phyloP scores from a whole-genome alignment of 2,888 invertebrate genomes.

The Stenodera caucasica region DNA sequence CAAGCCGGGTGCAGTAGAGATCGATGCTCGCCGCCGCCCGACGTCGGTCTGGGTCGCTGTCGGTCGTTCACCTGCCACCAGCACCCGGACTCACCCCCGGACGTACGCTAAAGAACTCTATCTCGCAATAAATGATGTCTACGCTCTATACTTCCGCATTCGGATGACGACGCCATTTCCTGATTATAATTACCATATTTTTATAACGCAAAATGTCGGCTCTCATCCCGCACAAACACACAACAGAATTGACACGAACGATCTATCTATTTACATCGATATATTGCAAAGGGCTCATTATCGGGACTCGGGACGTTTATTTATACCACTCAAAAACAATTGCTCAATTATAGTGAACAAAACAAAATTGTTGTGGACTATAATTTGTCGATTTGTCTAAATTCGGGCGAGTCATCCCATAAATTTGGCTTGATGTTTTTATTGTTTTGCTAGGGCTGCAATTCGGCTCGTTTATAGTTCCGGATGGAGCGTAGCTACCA shows the following conservation, averaged over 20 bases:
- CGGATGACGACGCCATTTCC: conserved; percentile 20
- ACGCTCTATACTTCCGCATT: conserved; percentile 33
- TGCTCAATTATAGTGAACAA: too few relatives aligned
- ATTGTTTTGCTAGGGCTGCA: neutral
- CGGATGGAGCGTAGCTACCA: conserved; percentile 33
- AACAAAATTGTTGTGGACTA: too few relatives aligned
- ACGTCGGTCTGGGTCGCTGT: conserved; percentile 54
- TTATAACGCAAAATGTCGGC: neutral
- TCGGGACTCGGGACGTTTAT: too few relatives aligned
- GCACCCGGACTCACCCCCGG: conserved; percentile 40
- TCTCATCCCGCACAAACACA: neutral
- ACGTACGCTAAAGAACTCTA: conserved; percentile 34
- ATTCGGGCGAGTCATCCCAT: neutral
- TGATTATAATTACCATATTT: conserved; percentile 16
- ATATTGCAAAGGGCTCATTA: neutral
- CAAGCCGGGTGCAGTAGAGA: conserved; percentile 51
- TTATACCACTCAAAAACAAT: too few relatives aligned
- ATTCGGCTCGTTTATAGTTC: conserved; percentile 12
- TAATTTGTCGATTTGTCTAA: neutral
- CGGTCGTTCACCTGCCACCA: conserved; percentile 53
- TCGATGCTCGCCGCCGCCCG: conserved; percentile 51
- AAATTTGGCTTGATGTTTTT: neutral
- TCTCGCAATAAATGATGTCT: conserved; percentile 28
- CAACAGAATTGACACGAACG: neutral
- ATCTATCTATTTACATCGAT: neutral